Evolutionary conservation across 2,888 invertebrate species (phyloP).

Genomic region (Amphipyra tragopoginis): DNA sequence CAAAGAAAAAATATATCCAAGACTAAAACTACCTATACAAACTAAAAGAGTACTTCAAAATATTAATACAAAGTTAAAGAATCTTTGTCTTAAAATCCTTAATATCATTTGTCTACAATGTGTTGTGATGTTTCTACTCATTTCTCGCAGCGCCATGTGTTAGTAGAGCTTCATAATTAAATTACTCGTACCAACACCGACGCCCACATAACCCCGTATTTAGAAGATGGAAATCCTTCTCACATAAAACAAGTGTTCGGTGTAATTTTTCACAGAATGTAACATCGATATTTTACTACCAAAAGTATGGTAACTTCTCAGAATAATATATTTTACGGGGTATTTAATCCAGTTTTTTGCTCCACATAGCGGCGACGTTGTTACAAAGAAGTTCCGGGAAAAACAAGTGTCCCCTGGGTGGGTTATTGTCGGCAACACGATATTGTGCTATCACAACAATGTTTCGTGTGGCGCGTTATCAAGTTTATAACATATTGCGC

Average conservation of each 20-base stretch:
- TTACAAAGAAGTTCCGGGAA: constrained; percentile 39
- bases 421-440: constrained; percentile 29
- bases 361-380: neutral
- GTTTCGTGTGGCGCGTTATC: constrained; percentile 43
- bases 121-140: no score
- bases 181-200: neutral
- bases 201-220: neutral
- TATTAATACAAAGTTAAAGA: no score
- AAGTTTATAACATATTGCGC: constrained; percentile 53
- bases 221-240: neutral
- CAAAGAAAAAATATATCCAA: no score
- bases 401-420: constrained; percentile 41
- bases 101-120: no score
- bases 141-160: neutral
- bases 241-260: neutral
- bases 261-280: neutral
- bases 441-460: constrained; percentile 43
- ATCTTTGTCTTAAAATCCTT: no score
- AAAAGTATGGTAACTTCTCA: neutral
- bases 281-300: neutral
- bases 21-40: no score
- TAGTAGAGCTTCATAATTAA: neutral
- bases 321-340: constrained; percentile 12
- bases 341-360: constrained; percentile 27
- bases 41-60: no score